phyloP scores from a whole-genome alignment of 2,113 vertebrate species.

The Xenopus laevis region DNA sequence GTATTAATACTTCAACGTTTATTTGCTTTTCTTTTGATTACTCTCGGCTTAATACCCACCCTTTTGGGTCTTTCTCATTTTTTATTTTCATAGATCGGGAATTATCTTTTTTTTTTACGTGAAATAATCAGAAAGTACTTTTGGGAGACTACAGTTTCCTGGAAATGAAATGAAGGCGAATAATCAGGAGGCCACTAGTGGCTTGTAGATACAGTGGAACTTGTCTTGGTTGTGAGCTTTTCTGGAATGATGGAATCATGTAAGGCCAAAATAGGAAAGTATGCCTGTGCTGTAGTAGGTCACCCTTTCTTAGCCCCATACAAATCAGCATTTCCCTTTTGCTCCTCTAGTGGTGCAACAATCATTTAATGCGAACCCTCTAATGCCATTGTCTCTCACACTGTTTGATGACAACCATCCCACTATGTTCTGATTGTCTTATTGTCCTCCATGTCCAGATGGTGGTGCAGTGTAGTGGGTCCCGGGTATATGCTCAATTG shows the following conservation, averaged over 20 bases:
- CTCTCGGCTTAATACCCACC: slow-evolving; percentile 49
- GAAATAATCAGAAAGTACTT: slow-evolving; percentile 52
- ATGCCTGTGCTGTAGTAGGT: too few relatives aligned
- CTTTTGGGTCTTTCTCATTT: not conserved
- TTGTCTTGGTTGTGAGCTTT: slow-evolving; percentile 51
- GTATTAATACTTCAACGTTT: slow-evolving; percentile 57
- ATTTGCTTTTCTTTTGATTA: slow-evolving; percentile 54
- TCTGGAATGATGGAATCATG: not conserved
- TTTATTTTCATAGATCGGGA: slow-evolving; percentile 40
- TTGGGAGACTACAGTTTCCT: slow-evolving; percentile 58
- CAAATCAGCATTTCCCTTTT: too few relatives aligned
- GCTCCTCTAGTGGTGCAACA: too few relatives aligned
- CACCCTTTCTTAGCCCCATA: too few relatives aligned
- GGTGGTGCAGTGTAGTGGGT: too few relatives aligned
- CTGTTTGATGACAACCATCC: too few relatives aligned
- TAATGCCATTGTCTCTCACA: too few relatives aligned
- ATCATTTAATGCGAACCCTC: too few relatives aligned
- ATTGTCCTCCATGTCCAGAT: too few relatives aligned
- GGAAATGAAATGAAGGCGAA: slow-evolving; percentile 62
- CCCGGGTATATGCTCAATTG: too few relatives aligned
- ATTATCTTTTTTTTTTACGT: slow-evolving; percentile 49
- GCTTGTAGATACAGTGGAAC: slow-evolving; percentile 58
- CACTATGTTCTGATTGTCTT: too few relatives aligned
- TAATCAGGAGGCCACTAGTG: slow-evolving; percentile 63
- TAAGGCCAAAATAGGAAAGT: too few relatives aligned